Percentiles rank a stretch among this genome's conserved stretches.
Conservation (phyloP, 2,888 invertebrate genomes). For the Nomada lathburiana region DNA sequence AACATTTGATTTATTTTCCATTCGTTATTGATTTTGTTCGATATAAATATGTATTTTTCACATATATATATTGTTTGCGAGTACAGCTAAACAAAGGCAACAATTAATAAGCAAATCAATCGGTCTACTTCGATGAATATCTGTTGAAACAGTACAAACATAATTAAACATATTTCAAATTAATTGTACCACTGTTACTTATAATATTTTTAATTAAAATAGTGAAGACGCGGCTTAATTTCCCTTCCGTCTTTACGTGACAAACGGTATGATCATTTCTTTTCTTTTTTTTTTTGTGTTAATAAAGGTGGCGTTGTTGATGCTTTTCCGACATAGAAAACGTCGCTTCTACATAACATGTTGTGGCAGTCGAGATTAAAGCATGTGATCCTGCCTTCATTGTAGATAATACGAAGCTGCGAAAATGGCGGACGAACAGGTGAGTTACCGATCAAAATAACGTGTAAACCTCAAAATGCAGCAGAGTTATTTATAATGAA, state of each 20-base stretch:
- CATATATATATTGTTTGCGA: constrained; percentile 1
- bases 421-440: constrained; percentile 93
- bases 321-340: constrained; percentile 43
- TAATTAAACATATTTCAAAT: neutral
- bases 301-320: constrained; percentile 56
- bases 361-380: constrained; percentile 59
- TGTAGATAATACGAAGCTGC: constrained; percentile 80
- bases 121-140: neutral
- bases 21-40: neutral
- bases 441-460: constrained; percentile 86
- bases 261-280: constrained; percentile 9
- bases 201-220: neutral
- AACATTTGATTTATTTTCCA: neutral
- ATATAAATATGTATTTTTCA: neutral
- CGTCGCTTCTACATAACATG: constrained; percentile 43
- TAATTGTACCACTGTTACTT: neutral
- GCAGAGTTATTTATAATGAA: constrained; percentile 56
- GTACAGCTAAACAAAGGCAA: neutral
- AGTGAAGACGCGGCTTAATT: constrained; percentile 17
- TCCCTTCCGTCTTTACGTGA: neutral
- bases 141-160: neutral
- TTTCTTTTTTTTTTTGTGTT: constrained; percentile 27
- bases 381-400: constrained; percentile 73
- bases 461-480: constrained; percentile 67
- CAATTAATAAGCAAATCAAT: neutral